Conservation (phyloP, 23 tunicate genomes). For the Oikopleura dioica region DNA sequence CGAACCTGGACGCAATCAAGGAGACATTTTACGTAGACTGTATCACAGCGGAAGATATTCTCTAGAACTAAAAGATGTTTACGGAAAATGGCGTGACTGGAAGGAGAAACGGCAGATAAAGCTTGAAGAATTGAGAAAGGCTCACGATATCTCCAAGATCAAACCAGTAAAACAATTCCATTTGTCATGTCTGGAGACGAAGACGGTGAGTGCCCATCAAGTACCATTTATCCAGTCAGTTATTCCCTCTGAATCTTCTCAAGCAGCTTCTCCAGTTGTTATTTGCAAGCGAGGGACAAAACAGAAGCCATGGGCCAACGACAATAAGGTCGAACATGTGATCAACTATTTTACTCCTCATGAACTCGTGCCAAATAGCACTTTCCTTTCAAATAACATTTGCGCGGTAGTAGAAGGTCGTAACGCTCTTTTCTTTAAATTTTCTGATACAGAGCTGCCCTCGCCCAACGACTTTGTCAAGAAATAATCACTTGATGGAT, state of each 20-base stretch:
- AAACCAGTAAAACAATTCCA: neutral
- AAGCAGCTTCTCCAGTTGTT: neutral
- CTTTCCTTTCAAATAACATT: neutral
- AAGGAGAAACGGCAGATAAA: too few relatives aligned
- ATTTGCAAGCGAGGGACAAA: neutral
- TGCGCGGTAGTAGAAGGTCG: neutral
- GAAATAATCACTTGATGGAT: neutral
- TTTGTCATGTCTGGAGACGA: neutral
- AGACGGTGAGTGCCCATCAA: neutral
- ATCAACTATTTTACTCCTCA: neutral
- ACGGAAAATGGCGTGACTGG: too few relatives aligned
- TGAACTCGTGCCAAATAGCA: neutral
- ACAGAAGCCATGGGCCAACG: neutral
- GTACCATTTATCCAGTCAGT: too few relatives aligned
- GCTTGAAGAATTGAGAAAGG: neutral
- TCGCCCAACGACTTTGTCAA: slow-evolving; percentile 13
- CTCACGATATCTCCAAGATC: neutral
- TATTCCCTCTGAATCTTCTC: too few relatives aligned
- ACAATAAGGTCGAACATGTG: neutral
- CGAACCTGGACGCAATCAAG: too few relatives aligned
- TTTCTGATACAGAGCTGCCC: neutral
- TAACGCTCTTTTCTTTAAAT: neutral
- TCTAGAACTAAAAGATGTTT: too few relatives aligned
- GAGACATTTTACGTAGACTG: too few relatives aligned
- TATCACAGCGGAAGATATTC: too few relatives aligned